Evolutionary conservation across 2,888 invertebrate genomes (phyloP), one percentile per base, ranked within the genome.

Genomic region (Sipha maydis): DNA sequence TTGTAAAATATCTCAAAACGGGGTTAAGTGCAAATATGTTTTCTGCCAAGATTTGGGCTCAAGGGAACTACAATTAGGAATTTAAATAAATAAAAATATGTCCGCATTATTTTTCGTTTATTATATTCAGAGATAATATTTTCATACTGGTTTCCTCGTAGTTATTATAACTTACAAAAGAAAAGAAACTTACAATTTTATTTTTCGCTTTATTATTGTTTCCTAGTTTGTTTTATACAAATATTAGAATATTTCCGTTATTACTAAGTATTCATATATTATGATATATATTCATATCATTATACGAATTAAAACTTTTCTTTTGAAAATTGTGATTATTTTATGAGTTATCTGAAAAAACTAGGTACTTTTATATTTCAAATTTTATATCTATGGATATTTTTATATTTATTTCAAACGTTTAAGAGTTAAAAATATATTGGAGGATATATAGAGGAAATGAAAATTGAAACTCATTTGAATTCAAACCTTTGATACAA

Each of bases 61-160:
- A 9, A 34, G 61, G 61, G n/a, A n/a, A 9, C 61, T 80, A 80
- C 34, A 80, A 80, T 56, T 38, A n/a, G n/a, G 80, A 78, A 31
- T 78, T 78, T 54, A 17, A 28, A 38, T 38, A 67, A 80, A 80
- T 80, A 80, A 61, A 80, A 80, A 80, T 80, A 61, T n/a, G n/a
- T 61, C 61, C 25, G 19, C 56, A n/a, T 80, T 80, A 61, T 61
- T 80, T 67, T 80, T 38, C 38, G 34, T n/a, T 80, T n/a, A 67
- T 34, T 67, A 25, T 80, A 78, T 25, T 67, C 61, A 38, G 38
- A 38, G 31, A 54, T 56, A 54, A 80, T 54, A 67, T 80, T 80
- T 67, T 80, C n/a, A 80, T 21, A 61, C 80, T 8, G 61, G 25
- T 38, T 56, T 61, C 31, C 54, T 79, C 9, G 34, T 3, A 9